Base-by-base conservation (phyloP, 2,113 vertebrate genomes). In the Merops nubicus region DNA sequence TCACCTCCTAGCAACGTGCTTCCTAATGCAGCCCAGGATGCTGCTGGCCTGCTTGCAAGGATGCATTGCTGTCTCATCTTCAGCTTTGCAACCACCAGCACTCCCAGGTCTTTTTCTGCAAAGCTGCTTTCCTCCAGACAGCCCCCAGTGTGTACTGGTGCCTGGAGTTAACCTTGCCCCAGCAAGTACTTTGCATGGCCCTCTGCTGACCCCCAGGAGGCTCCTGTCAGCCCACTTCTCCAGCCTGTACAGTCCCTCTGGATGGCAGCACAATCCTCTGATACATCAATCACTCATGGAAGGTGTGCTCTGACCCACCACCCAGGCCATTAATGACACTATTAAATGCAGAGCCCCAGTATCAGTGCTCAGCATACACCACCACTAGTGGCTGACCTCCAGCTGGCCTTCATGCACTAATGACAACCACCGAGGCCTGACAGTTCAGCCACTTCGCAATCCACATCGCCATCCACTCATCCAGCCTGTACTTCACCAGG, bases 121-220 rank as follows among this genome's bases (percentile, higher is more conserved):
- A 70, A 76, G 51, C 19, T 65, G 15, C 8, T 70, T 68, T 62
- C 25, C 36, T 6, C 7, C 1, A 0, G 15, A 19, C n/a, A 79
- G 11, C 3, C 4, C 15, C 4, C 16, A 36, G 48, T 0, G 0
- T 14, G 19, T 16, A 11, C 38, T 33, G 3, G 2, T 60, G 25
- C 21, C 50, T 25, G 16, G 14, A 15, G 25, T n/a, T 56, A 60
- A 16, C 85, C 29, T 15, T 56, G 36, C 18, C 36, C 28, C 13
- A 45, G 15, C 29, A 60, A 59, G n/a, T 22, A 65, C 29, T n/a
- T 45, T 11, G 33, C 25, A 42, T 6, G 50, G 21, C 51, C 26
- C 10, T n/a, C 28, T 42, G 15, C 1, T 42, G 38, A 88, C 29
- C 48, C 53, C n/a, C 6, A 5, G 0, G 2, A 70, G 10, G 42